Conservation (phyloP, 2,797 vertebrate genomes). For the Microhierax caerulescens region DNA sequence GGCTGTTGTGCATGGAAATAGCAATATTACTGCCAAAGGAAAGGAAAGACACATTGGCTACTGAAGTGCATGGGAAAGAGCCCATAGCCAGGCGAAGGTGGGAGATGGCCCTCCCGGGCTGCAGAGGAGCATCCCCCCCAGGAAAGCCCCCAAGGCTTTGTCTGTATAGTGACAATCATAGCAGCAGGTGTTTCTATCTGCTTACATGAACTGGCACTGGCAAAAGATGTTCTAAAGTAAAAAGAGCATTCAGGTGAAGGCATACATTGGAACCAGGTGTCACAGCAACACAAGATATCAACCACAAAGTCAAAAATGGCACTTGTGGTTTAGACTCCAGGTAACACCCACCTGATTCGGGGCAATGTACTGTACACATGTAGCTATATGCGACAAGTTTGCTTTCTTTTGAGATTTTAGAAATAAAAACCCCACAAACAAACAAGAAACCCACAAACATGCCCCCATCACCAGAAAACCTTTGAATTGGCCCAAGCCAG, state of each 20-base stretch:
- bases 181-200: no score
- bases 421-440: not conserved
- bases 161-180: not conserved
- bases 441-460: no score
- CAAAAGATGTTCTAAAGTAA: not conserved
- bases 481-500: no score
- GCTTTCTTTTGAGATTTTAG: not conserved
- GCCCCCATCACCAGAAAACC: not conserved
- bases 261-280: no score
- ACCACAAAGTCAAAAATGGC: not conserved
- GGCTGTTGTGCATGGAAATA: not conserved
- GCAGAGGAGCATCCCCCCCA: not conserved
- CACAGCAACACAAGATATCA: rapidly evolving
- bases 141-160: rapidly evolving
- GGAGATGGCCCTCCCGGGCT: not conserved
- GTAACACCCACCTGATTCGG: no score
- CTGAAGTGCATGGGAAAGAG: rapidly evolving
- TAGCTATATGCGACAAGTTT: not conserved
- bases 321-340: not conserved
- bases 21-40: rapidly evolving
- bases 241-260: not conserved
- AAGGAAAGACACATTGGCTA: rapidly evolving
- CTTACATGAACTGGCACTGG: not conserved
- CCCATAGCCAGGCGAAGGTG: rapidly evolving
- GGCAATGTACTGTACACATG: rapidly evolving